phyloP scores from a whole-genome alignment of 2,113 vertebrate genomes.

The Eidolon helvum region DNA sequence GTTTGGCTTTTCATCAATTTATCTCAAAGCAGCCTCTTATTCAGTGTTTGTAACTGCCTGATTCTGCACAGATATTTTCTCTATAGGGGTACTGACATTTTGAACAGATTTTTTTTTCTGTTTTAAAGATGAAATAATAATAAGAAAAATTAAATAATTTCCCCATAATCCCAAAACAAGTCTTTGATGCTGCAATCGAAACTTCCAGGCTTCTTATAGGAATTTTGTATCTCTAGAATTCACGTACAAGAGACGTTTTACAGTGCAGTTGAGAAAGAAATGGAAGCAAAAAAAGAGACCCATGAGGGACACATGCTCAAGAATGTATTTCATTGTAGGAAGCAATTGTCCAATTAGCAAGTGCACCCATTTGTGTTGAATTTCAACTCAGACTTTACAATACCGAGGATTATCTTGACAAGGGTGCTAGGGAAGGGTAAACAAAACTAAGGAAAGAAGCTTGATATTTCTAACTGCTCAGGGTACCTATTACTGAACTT shows the following conservation, averaged over 20 bases:
- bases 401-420: background rate
- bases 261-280: background rate
- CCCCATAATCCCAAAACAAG: background rate
- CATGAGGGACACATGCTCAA: background rate
- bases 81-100: background rate
- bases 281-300: background rate
- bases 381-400: background rate
- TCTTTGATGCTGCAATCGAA: background rate
- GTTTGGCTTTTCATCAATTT: background rate
- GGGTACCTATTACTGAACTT: background rate
- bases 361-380: background rate
- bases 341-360: background rate
- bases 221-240: background rate
- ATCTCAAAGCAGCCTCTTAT: background rate
- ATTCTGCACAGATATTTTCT: background rate
- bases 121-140: background rate
- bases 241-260: background rate
- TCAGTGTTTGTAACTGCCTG: background rate
- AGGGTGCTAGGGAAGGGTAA: background rate
- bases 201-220: background rate
- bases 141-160: background rate
- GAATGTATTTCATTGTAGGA: background rate
- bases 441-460: background rate
- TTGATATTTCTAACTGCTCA: background rate
- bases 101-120: background rate